These are phyloP conservation scores for Molorchus minor DNA, from an alignment of 2,888 invertebrate species.

Conservation along the genomic window DNA sequence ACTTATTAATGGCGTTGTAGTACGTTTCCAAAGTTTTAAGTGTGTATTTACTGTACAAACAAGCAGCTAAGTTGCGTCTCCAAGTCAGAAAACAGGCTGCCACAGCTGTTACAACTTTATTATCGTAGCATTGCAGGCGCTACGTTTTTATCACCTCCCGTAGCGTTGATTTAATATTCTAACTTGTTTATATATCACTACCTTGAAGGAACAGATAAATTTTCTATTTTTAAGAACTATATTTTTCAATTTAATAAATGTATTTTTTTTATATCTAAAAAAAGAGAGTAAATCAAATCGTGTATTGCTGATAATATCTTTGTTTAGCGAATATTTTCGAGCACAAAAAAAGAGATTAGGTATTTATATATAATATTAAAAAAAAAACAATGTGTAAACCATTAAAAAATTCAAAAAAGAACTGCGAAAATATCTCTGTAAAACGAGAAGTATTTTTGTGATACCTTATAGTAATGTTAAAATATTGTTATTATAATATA, in stretches of 20 bases:
- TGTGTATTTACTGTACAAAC: background rate
- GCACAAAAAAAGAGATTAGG: constrained; percentile 33
- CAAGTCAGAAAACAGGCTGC: background rate
- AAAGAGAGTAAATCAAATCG: constrained; percentile 15
- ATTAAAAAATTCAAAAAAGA: constrained; percentile 42
- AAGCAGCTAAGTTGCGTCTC: background rate
- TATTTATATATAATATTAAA: constrained; percentile 35
- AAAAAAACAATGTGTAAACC: constrained; percentile 34
- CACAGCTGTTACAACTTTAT: background rate
- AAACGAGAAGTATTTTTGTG: constrained; percentile 60
- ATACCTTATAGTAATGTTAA: constrained; percentile 57
- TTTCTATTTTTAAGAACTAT: constrained; percentile 21
- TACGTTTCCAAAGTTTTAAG: too few species aligned
- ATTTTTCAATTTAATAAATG: constrained; percentile 33
- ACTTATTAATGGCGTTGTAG: too few species aligned
- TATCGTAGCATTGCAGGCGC: background rate
- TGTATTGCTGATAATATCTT: constrained; percentile 28
- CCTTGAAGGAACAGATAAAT: constrained; percentile 12
- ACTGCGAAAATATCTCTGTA: constrained; percentile 48
- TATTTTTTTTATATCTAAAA: constrained; percentile 36
- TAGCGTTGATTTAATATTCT: constrained; percentile 10
- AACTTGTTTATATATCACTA: constrained; percentile 8
- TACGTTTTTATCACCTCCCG: background rate
- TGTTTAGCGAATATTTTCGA: constrained; percentile 29
- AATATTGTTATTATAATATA: constrained; percentile 54